Percentiles rank a stretch among this genome's conserved stretches.
Conservation (phyloP, 2,113 vertebrate genomes). For the Carollia perspicillata region DNA sequence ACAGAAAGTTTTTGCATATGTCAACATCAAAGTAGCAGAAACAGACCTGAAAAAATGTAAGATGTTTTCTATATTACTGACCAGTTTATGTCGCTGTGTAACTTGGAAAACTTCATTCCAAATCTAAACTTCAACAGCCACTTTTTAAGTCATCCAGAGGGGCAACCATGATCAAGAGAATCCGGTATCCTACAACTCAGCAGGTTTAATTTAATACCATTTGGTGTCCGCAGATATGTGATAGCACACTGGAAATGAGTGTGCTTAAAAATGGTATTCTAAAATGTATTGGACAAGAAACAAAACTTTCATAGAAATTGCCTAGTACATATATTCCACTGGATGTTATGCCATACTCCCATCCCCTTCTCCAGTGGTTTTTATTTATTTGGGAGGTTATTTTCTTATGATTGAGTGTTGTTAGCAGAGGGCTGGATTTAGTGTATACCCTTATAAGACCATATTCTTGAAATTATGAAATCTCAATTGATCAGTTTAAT, state of each 20-base stretch:
- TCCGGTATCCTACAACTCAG: neutral
- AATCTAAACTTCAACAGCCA: neutral
- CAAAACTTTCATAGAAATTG: neutral
- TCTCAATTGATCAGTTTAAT: neutral
- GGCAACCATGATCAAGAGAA: neutral
- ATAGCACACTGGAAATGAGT: neutral
- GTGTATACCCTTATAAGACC: neutral
- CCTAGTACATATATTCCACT: neutral
- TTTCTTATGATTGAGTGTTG: neutral
- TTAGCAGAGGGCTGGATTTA: neutral
- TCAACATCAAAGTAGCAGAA: constrained; percentile 89
- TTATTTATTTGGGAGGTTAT: neutral
- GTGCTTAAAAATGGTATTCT: neutral
- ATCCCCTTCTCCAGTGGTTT: neutral
- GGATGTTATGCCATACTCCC: neutral
- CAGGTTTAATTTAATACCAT: neutral
- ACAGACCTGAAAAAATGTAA: constrained; percentile 89
- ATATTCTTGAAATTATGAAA: neutral
- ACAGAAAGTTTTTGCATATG: constrained; percentile 91
- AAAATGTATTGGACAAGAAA: neutral
- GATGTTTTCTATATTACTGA: constrained; percentile 43
- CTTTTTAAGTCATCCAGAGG: neutral
- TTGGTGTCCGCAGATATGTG: neutral
- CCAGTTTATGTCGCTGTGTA: neutral
- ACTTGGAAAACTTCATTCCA: constrained; percentile 8